Evolutionary conservation across 2,113 vertebrate genomes (phyloP).

Genomic region (Sceloporus undulatus): DNA sequence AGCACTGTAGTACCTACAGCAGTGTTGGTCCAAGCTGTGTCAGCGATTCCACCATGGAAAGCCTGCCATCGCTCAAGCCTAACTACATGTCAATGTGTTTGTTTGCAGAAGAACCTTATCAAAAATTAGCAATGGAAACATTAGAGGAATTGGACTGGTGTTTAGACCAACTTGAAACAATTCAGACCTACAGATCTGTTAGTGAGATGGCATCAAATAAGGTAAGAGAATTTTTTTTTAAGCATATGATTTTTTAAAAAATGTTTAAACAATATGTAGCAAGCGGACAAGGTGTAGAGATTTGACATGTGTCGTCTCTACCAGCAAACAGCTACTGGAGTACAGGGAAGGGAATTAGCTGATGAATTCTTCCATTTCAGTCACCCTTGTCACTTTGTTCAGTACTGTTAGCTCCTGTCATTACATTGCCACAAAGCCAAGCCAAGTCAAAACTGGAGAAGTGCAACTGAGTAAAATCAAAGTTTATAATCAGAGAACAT

Average conservation of each 20-base stretch:
- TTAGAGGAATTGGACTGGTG: constrained; percentile 99
- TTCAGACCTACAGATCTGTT: constrained; percentile 98
- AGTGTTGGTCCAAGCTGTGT: constrained; percentile 63
- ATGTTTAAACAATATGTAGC: background rate
- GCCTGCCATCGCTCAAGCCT: constrained; percentile 78
- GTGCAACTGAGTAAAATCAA: background rate
- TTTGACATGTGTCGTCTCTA: background rate
- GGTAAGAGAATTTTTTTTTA: constrained; percentile 78
- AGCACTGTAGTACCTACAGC: constrained; percentile 76
- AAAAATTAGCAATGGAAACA: constrained; percentile 98
- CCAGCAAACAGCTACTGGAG: background rate
- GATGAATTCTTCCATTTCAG: background rate
- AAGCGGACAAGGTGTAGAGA: background rate
- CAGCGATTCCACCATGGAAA: constrained; percentile 73
- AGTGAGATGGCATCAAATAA: constrained; percentile 99
- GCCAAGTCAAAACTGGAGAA: background rate
- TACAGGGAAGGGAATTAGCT: background rate
- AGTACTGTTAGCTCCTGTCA: background rate
- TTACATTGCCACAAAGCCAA: background rate
- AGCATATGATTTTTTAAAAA: background rate
- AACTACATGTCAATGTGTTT: constrained; percentile 87
- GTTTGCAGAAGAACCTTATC: constrained; percentile 97
- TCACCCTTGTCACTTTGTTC: background rate
- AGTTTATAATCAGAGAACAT: background rate
- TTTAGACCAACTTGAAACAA: constrained; percentile 97